Base-by-base conservation (phyloP, 2,113 vertebrate species). In the Chlamydotis undulata region DNA sequence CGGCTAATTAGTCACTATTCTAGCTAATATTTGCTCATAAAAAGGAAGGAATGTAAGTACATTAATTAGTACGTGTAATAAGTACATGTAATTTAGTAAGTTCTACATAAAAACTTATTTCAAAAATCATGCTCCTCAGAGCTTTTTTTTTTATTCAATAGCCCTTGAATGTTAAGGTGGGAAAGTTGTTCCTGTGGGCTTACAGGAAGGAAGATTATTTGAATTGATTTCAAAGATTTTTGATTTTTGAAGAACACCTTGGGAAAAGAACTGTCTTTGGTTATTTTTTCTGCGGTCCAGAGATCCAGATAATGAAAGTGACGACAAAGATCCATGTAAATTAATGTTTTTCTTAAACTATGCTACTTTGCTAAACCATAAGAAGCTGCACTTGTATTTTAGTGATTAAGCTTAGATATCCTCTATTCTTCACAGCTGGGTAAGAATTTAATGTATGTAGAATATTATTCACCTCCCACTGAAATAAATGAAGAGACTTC, bases 21-120 rank as follows among this genome's bases (percentile, higher is more conserved):
- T 89, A 91, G 90, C 88, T 91, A 96, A 95, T 96, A 94, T 95
- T 96, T 96, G 53, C 60, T 96, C 33, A 56, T 49, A 80, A 93
- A 90, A 12, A 71, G 47, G 91, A 96, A 85, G 73, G 68, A 94
- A 87, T 39, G 7, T 35, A 68, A 79, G 33, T 50, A 8, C 76
- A 87, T 82, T 83, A 82, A 88, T 70, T 43, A 43, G 41, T 43
- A 43, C 41, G 5, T 43, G 41, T 43, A 43, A 43, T 43, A 43
- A 43, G 15, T 43, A 52, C 24, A 71, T 69, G 28, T 55, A 57
- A 70, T 70, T 90, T 82, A 87, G 29, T 47, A 41, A 91, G 26
- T 61, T 89, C 45, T 94, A 63, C 45, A 83, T 5, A 14, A 85
- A 86, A 96, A 84, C 14, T 76, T 52, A 56, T 28, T 70, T 52